A percentile compares a stretch with the other conserved stretches of the same genome.
Conservation (phyloP, 2,888 invertebrate species). For the Thecocarcelia acutangulata region DNA sequence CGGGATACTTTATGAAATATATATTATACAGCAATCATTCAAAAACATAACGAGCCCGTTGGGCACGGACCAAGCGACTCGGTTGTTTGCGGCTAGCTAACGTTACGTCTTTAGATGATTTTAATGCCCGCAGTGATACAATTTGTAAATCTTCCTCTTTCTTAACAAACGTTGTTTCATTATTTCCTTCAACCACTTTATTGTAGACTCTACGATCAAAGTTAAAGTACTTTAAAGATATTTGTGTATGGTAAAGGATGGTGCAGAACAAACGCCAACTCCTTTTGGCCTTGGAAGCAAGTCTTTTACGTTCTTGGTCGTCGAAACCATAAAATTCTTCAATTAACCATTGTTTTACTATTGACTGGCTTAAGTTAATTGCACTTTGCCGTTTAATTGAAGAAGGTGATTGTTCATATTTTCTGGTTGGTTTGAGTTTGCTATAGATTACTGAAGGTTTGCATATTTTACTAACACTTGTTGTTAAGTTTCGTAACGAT, state of each 20-base stretch:
- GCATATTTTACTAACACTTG: constrained; percentile 23
- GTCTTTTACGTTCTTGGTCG: constrained; percentile 61
- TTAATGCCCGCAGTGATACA: constrained; percentile 36
- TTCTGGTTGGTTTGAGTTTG: constrained; percentile 29
- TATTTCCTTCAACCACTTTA: constrained; percentile 39
- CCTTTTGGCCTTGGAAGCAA: constrained; percentile 61
- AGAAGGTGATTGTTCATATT: constrained; percentile 16
- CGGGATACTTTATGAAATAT: constrained; percentile 32
- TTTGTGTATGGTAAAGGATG: constrained; percentile 74
- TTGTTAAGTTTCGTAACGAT: constrained; percentile 15
- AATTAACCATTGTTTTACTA: constrained; percentile 6
- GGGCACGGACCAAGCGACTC: constrained; percentile 74
- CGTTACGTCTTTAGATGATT: constrained; percentile 13
- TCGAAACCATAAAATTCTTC: constrained; percentile 65
- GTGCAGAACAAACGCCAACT: constrained; percentile 75
- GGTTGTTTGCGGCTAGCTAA: constrained; percentile 73
- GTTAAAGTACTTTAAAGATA: constrained; percentile 76
- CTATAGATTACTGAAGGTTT: constrained; percentile 27
- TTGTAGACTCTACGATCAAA: constrained; percentile 75
- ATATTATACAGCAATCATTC: constrained; percentile 75
- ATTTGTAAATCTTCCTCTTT: constrained; percentile 6
- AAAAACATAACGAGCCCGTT: constrained; percentile 75
- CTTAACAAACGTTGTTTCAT: constrained; percentile 19
- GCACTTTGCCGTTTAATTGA: constrained; percentile 37
- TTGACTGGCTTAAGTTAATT: constrained; percentile 32